A percentile compares a stretch with the other conserved stretches of the same genome.
phyloP scores from a whole-genome alignment of 2,113 vertebrate species.

The Steatornis caripensis region DNA sequence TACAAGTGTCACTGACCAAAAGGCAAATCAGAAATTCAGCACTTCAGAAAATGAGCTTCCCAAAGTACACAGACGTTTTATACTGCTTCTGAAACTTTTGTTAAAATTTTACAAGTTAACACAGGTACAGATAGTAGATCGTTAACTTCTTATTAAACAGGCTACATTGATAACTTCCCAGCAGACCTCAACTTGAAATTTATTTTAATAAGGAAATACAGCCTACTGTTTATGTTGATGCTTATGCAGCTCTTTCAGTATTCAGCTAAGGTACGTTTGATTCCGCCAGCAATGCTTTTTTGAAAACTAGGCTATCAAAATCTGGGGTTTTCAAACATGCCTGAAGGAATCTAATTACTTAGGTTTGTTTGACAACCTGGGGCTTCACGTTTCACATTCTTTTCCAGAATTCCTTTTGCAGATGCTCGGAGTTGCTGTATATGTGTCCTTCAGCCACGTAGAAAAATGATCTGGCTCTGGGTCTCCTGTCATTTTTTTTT shows the following conservation, averaged over 20 bases:
- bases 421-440: background rate
- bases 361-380: background rate
- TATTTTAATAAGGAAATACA: background rate
- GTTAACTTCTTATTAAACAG: background rate
- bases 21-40: background rate
- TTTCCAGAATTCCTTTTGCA: background rate
- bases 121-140: background rate
- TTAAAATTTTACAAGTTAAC: background rate
- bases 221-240: background rate
- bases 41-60: background rate
- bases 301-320: background rate
- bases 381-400: background rate
- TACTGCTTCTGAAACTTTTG: background rate
- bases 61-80: background rate
- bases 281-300: background rate
- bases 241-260: background rate
- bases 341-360: background rate
- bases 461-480: background rate
- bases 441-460: fast-evolving
- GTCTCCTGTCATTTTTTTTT: background rate
- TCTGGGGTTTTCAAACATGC: background rate
- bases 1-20: background rate
- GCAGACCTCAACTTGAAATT: background rate
- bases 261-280: background rate
- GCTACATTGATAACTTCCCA: background rate